Conservation (phyloP, 2,113 vertebrate species). For the Heteronetta atricapilla region DNA sequence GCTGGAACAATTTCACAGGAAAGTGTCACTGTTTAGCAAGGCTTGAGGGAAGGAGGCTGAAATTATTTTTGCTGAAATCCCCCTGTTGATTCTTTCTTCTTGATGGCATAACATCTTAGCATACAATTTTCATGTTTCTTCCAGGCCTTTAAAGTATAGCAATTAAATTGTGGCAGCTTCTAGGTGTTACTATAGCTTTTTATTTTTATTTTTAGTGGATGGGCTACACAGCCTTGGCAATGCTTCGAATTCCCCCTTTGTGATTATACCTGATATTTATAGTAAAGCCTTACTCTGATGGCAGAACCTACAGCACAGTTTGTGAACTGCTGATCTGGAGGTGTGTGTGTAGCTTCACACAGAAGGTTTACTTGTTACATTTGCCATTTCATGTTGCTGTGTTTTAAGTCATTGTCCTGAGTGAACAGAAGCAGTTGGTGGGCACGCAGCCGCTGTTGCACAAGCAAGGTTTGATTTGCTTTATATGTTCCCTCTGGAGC, state of each 20-base stretch:
- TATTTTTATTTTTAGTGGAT: background rate
- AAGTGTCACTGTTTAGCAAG: background rate
- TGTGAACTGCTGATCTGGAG: background rate
- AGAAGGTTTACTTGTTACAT: background rate
- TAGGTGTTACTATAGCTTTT: background rate
- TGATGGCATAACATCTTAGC: background rate
- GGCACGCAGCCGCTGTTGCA: background rate
- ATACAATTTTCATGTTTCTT: slow-evolving; percentile 18
- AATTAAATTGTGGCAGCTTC: slow-evolving; percentile 9
- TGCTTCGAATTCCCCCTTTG: slow-evolving; percentile 44
- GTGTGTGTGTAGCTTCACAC: background rate
- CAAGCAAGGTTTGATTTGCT: background rate
- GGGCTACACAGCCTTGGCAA: background rate
- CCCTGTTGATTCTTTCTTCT: background rate
- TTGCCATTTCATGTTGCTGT: background rate
- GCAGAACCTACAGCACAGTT: background rate
- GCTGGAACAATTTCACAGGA: background rate
- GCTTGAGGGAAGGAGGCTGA: background rate
- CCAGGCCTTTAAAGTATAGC: background rate
- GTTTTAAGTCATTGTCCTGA: background rate
- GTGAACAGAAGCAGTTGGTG: background rate
- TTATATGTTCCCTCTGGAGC: background rate
- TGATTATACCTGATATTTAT: slow-evolving; percentile 43
- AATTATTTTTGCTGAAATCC: background rate
- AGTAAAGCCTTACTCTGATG: background rate